Evolutionary conservation across 2,888 invertebrate species (phyloP).

Genomic region (Eristalis tenax): DNA sequence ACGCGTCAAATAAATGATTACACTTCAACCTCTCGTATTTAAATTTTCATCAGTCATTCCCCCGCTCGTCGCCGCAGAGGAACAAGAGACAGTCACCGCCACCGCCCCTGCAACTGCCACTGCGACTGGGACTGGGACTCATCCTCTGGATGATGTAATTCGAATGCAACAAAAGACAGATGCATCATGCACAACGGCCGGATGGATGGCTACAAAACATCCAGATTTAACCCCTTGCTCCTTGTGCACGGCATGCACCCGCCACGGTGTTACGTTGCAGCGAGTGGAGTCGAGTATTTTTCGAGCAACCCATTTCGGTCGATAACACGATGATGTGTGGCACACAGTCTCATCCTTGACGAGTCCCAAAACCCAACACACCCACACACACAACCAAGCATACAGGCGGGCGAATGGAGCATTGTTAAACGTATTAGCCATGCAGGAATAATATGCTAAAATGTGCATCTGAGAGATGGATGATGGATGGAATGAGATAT

Average conservation of each 20-base stretch:
- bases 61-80: conserved; percentile 2
- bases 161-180: conserved; percentile 62
- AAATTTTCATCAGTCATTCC: conserved; percentile 55
- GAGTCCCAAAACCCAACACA: conserved; percentile 11
- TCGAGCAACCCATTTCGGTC: conserved; percentile 52
- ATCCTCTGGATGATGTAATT: conserved; percentile 51
- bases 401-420: background rate
- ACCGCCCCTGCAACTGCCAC: background rate
- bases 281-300: conserved; percentile 25
- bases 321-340: conserved; percentile 53
- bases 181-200: conserved; percentile 40
- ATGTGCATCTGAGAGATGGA: conserved; percentile 68
- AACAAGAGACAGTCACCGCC: background rate
- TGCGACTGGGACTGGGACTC: background rate
- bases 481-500: conserved; percentile 46
- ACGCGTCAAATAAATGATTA: conserved; percentile 48
- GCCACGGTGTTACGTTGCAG: conserved; percentile 1
- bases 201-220: conserved; percentile 39
- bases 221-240: conserved; percentile 27
- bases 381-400: background rate
- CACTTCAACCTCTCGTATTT: conserved; percentile 64
- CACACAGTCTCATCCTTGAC: conserved; percentile 33
- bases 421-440: conserved; percentile 64
- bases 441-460: conserved; percentile 67
- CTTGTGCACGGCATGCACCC: conserved; percentile 8